Evolutionary conservation across 2,888 invertebrate species (phyloP), one percentile per base, ranked within the genome.

Genomic region (Thecophora atra): DNA sequence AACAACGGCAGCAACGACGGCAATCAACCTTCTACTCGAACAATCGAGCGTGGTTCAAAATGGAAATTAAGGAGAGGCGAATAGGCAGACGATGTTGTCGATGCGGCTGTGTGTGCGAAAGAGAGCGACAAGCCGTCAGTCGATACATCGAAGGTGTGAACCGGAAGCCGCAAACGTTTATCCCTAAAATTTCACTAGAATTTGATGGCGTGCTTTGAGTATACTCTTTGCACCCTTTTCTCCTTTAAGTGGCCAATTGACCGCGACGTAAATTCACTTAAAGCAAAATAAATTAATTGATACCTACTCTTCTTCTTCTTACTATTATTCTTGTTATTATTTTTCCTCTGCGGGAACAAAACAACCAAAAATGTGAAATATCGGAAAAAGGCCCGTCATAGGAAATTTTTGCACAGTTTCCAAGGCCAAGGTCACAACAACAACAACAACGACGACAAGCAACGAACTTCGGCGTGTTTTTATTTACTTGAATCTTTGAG

Each of bases 141-240:
- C 47, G 52, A 66, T 52, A 66, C 66, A 30, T 66, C 30, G 66
- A 52, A 72, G 73, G 72, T 76, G 72, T 70, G 65, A 71, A 76
- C 37, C 73, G 74, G 71, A 72, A 73, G 71, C 74, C 76, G 52
- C 69, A 72, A 71, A 6, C 66, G 26, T 66, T 54, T 66, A 66
- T 24, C 65, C 47, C n/a, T 47, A 47, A 65, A 65, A 28, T 65
- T 65, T 65, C 8, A 21, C 19, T 44, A 0, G 3, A 37, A 21
- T 44, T 44, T 63, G 54, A 21, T 54, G 21, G 54, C 54, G 54
- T 62, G 62, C 26, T 30, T n/a, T 21, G 30, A 17, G 24, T 21
- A 60, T 7, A 11, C 3, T 8, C 37, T 1, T 6, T 37, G 47
- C 5, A 17, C 15, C 47, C 6, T 17, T 15, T 17, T 11, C 47